Base-by-base conservation (phyloP, 2,797 vertebrate species). In the Sebastes ruberrimus region DNA sequence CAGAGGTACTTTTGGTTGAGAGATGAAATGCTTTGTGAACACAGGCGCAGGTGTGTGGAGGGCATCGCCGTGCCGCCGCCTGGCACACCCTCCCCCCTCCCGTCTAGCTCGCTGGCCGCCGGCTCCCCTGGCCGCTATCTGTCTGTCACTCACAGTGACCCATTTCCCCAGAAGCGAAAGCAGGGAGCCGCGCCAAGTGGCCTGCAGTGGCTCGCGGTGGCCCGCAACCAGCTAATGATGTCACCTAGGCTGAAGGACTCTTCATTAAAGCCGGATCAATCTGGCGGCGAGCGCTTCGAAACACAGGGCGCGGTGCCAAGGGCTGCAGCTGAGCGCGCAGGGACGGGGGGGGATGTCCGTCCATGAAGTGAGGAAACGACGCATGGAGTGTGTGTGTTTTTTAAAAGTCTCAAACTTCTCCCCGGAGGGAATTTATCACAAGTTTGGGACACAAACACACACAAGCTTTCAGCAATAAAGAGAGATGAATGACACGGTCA, bases 181-280 rank as follows among this genome's bases (percentile, higher is more conserved):
- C 5, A 0, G 69, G 67, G 65, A 65, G 74, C 32, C 2, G 23
- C 4, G 83, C 89, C 90, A 92, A 90, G 83, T 86, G 82, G 75
- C 82, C 90, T 60, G 11, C 77, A 89, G 82, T 86, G 83, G 74
- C 82, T 91, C 59, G 11, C 77, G n/a, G 76, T 83, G 83, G 87
- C 90, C 87, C 86, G 46, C 80, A 74, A 89, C 71, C 72, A 63
- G 83, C 87, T 94, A 93, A 93, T 92, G 93, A 94, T 94, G 93
- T 95, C 91, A 94, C 92, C 92, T 89, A 86, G 83, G 89, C 90
- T 89, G 88, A 89, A 89, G 91, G 89, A 90, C 92, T 95, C 93
- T 93, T 94, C 90, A 94, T 95, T 94, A 95, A 93, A 92, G 85
- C 81, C n/a, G 71, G 88, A 94, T 95, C 94, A 93, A 93, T 95